Percentiles rank a stretch among this genome's conserved stretches.
These are phyloP conservation scores for Patiria miniata DNA, from an alignment of 35 echinoderm and acorn worm species.

Conservation along the genomic window DNA sequence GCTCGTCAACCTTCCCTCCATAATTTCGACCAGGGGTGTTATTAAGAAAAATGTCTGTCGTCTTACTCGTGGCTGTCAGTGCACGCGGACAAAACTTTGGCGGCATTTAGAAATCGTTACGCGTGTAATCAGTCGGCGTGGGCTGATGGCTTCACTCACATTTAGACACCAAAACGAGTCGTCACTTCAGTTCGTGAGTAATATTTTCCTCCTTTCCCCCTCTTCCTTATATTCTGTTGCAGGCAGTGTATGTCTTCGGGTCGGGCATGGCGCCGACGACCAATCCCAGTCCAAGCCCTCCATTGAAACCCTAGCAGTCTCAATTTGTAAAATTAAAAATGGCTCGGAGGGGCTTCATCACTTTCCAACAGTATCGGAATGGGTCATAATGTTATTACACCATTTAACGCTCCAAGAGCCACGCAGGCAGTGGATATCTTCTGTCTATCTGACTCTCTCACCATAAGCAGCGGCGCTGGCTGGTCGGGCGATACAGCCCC, in stretches of 20 bases:
- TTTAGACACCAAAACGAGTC: conserved; percentile 14
- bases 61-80: conserved; percentile 15
- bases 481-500: too few relatives aligned
- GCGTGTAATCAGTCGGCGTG: not conserved
- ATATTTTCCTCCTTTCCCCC: not conserved
- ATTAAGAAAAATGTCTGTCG: conserved; percentile 17
- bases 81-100: not conserved
- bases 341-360: conserved; percentile 37
- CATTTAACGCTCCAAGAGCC: conserved; percentile 43
- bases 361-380: conserved; percentile 53
- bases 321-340: conserved; percentile 64
- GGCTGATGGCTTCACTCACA: conserved; percentile 4
- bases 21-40: not conserved
- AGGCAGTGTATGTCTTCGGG: conserved; percentile 8
- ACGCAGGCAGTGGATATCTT: not conserved
- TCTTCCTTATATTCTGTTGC: not conserved
- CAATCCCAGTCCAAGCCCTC: not conserved
- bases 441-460: too few relatives aligned
- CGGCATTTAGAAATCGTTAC: conserved; percentile 31
- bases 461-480: too few relatives aligned
- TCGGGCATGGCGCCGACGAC: conserved; percentile 13
- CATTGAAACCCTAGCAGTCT: conserved; percentile 39
- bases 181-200: conserved; percentile 12
- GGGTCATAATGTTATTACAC: conserved; percentile 58
- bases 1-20: not conserved